Evolutionary conservation across 2,888 invertebrate species (phyloP), one percentile per base, ranked within the genome.

Genomic region (Venustoraphidia nigricollis): DNA sequence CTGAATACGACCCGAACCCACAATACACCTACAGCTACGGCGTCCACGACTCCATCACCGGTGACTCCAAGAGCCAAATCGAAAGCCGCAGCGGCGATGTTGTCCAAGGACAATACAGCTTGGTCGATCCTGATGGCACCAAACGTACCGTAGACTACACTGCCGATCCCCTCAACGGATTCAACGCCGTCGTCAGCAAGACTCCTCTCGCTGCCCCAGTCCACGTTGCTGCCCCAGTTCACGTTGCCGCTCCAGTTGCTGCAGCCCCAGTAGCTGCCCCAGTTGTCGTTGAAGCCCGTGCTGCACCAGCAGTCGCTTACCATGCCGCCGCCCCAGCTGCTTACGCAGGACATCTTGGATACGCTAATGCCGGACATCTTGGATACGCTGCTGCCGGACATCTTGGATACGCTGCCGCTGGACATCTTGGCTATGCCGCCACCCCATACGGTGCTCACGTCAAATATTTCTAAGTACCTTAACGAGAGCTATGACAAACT

Each of bases 41-140:
- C 57, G 67, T 70, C 38, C 66, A 70, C 56, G 70, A 70, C 56
- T 58, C 61, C 9, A 57, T 67, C 41, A 70, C 70, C 51, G 70
- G 70, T 42, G 70, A 70, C 56, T 59, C 65, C 34, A 70, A 70
- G 62, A 68, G 66, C 53, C 70, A 70, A 59, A 62, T 63, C 52
- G 70, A 70, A 59, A 60, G 61, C 43, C 67, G 70, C 46, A 61
- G 61, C 51, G 70, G 69, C 48, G 70, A 70, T 56, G 66, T 66
- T 50, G 70, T 70, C 39, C 67, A 68, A 53, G 70, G 70, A 47
- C 62, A 64, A 52, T 70, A 70, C 59, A 66, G 66, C 27, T 57
- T 70, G n/a, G 63, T 68, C 47, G 70, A 70, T 55, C 63, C 70
- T 52, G 70, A 70, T 53, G 70, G 70, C 54, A 68, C 67, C 42